Evolutionary conservation across 2,113 vertebrate genomes (phyloP).

Genomic region (Gambusia holbrooki): DNA sequence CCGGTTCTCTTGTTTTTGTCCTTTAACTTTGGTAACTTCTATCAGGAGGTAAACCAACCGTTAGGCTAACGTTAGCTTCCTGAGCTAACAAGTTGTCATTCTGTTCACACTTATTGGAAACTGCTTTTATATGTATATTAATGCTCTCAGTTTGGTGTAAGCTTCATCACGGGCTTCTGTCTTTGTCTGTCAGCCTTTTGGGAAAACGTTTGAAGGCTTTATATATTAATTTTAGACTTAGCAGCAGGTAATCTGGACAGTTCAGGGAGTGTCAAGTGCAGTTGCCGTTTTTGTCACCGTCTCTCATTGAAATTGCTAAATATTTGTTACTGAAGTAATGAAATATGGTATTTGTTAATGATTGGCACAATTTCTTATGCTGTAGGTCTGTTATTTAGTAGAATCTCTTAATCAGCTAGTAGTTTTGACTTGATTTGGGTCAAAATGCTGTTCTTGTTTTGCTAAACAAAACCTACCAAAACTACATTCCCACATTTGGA

Average conservation of each 20-base stretch:
- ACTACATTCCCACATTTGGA: no score
- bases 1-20: accelerated
- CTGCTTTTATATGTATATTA: background rate
- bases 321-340: slow-evolving; percentile 21
- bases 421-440: background rate
- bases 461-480: no score
- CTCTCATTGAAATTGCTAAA: background rate
- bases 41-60: background rate
- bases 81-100: slow-evolving; percentile 52
- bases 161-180: background rate
- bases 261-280: slow-evolving; percentile 40
- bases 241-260: background rate
- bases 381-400: no score
- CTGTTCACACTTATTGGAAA: slow-evolving; percentile 28
- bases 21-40: background rate
- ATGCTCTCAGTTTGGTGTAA: background rate
- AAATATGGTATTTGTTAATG: background rate
- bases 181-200: background rate
- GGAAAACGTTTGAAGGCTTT: background rate
- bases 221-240: background rate
- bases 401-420: no score
- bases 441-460: no score
- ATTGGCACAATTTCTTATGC: background rate
- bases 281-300: slow-evolving; percentile 1
- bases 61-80: slow-evolving; percentile 42